Percentiles rank a stretch among this genome's conserved stretches.
Conservation (phyloP, 2,113 vertebrate genomes). For the Oncorhynchus kisutch region DNA sequence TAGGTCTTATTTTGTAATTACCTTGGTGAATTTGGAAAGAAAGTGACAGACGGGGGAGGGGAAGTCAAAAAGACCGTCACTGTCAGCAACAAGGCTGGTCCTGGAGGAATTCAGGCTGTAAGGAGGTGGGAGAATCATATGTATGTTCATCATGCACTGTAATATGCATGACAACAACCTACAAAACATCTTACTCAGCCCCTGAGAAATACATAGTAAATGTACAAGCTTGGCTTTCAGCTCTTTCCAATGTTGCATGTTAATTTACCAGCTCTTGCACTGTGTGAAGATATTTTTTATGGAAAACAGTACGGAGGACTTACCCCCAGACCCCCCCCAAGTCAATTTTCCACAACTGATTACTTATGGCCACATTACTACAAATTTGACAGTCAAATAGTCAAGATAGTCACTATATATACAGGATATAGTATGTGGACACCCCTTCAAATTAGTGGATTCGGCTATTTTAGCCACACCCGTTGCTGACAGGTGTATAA, state of each 20-base stretch:
- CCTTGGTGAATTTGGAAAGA: slow-evolving; percentile 82
- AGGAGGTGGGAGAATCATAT: not conserved
- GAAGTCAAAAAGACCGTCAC: slow-evolving; percentile 66
- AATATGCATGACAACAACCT: not conserved
- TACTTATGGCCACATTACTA: too few relatives aligned
- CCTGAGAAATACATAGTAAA: not conserved
- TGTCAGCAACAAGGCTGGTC: slow-evolving; percentile 63
- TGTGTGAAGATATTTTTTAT: too few relatives aligned
- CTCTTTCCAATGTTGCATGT: not conserved
- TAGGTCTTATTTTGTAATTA: slow-evolving; percentile 39
- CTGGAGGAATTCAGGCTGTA: slow-evolving; percentile 61
- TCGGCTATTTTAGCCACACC: too few relatives aligned
- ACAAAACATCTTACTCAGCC: not conserved
- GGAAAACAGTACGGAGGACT: too few relatives aligned
- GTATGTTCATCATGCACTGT: not conserved
- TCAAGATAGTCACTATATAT: too few relatives aligned
- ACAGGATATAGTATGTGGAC: too few relatives aligned
- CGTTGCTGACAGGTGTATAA: too few relatives aligned
- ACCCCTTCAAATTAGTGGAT: too few relatives aligned
- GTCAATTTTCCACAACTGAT: too few relatives aligned
- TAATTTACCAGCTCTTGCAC: not conserved
- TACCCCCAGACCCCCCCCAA: too few relatives aligned
- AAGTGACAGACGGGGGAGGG: slow-evolving; percentile 74
- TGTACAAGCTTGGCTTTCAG: not conserved
- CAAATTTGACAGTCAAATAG: too few relatives aligned